Percentiles rank a stretch among this genome's conserved stretches.
These are phyloP conservation scores for Lordiphosa fenestrarum DNA, from an alignment of 2,888 invertebrate species.

Conservation along the genomic window DNA sequence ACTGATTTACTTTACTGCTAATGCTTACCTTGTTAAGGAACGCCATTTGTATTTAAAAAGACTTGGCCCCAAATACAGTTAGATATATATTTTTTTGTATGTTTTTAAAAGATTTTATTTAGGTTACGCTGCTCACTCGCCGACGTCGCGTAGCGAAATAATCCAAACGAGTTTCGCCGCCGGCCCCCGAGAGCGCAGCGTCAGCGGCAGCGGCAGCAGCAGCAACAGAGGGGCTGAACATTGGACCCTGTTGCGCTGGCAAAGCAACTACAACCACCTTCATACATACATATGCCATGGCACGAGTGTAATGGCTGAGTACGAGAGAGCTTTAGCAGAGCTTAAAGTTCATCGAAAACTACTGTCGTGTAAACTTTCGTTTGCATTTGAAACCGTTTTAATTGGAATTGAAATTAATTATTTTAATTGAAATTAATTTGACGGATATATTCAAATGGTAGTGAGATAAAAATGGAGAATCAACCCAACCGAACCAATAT, in stretches of 20 bases:
- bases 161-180: conserved; percentile 35
- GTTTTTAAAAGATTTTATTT: conserved; percentile 17
- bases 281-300: conserved; percentile 1
- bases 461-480: too few relatives aligned
- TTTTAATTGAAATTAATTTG: too few relatives aligned
- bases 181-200: conserved; percentile 22
- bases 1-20: not conserved
- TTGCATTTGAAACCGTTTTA: not conserved
- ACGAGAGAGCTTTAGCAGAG: too few relatives aligned
- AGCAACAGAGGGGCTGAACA: conserved; percentile 40
- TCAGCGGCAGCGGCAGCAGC: conserved; percentile 15
- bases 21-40: conserved; percentile 69
- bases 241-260: conserved; percentile 42
- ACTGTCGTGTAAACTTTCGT: too few relatives aligned
- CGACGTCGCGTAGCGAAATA: conserved; percentile 46
- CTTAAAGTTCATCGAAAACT: too few relatives aligned
- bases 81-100: conserved; percentile 7
- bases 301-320: too few relatives aligned
- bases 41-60: conserved; percentile 43
- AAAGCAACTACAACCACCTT: conserved; percentile 21
- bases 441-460: too few relatives aligned
- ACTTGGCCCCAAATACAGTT: too few relatives aligned
- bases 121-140: conserved; percentile 39
- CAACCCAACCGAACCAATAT: too few relatives aligned
- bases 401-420: not conserved